Evolutionary conservation across 2,888 invertebrate species (phyloP).

Genomic region (Callosobruchus maculatus): DNA sequence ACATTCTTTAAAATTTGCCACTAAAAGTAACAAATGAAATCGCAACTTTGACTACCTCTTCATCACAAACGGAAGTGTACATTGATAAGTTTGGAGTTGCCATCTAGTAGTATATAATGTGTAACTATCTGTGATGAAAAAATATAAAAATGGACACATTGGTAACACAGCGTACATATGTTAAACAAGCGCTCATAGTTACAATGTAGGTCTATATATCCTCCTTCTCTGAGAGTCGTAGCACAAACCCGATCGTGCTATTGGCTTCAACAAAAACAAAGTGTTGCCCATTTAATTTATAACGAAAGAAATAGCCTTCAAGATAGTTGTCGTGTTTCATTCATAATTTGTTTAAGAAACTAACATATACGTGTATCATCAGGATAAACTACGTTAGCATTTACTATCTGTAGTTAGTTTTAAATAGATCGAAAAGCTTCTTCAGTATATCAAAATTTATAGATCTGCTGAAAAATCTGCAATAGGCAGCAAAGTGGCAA

Average conservation of each 20-base stretch:
- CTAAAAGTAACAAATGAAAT: neutral
- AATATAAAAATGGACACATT: conserved; percentile 39
- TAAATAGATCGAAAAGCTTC: too few relatives aligned
- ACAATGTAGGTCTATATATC: conserved; percentile 40
- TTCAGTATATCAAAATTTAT: too few relatives aligned
- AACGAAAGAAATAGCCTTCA: neutral
- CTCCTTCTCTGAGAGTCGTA: conserved; percentile 9
- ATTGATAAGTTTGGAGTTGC: conserved; percentile 23
- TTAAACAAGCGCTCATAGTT: conserved; percentile 50
- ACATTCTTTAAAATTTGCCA: neutral
- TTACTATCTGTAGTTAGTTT: too few relatives aligned
- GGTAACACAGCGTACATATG: conserved; percentile 51
- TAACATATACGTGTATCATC: too few relatives aligned
- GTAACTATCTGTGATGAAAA: conserved; percentile 44
- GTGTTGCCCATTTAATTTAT: conserved; percentile 8
- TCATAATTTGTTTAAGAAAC: too few relatives aligned
- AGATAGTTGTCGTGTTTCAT: neutral
- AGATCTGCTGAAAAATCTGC: too few relatives aligned
- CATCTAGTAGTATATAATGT: conserved; percentile 24
- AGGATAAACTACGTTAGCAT: too few relatives aligned
- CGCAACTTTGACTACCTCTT: neutral
- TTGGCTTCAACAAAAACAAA: conserved; percentile 1
- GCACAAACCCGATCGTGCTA: conserved; percentile 11
- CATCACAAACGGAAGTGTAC: conserved; percentile 9
- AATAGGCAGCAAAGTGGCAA: too few relatives aligned